phyloP scores from a whole-genome alignment of 2,888 invertebrate genomes.

The Euphydryas editha region DNA sequence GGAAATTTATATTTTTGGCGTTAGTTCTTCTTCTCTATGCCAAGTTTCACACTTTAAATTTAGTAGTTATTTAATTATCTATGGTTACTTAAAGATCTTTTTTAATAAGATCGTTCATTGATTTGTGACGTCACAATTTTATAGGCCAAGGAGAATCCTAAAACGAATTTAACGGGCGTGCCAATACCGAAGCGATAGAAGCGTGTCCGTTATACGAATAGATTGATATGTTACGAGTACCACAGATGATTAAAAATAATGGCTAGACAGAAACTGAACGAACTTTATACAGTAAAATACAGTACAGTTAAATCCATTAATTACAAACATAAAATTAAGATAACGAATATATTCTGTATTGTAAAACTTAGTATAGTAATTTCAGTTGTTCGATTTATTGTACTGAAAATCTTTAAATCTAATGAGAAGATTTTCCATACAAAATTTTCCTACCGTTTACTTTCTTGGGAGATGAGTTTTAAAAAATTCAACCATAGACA shows the following conservation, averaged over 20 bases:
- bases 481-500: too few relatives aligned
- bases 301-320: too few relatives aligned
- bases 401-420: too few relatives aligned
- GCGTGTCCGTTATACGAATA: conserved; percentile 29
- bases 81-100: not conserved
- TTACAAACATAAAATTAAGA: too few relatives aligned
- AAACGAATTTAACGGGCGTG: conserved; percentile 50
- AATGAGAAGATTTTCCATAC: too few relatives aligned
- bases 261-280: not conserved
- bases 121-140: conserved; percentile 48
- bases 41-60: conserved; percentile 57
- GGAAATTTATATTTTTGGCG: conserved; percentile 54
- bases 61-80: not conserved
- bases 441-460: too few relatives aligned
- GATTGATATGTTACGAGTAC: conserved; percentile 44
- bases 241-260: conserved; percentile 25
- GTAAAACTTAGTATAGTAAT: too few relatives aligned
- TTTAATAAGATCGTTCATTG: conserved; percentile 29
- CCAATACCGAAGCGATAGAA: conserved; percentile 44
- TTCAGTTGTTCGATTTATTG: too few relatives aligned
- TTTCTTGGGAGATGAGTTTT: too few relatives aligned
- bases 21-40: conserved; percentile 50
- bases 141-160: conserved; percentile 65
- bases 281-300: not conserved
- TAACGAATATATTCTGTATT: too few relatives aligned